These are phyloP conservation scores for Lasiurus borealis DNA, from an alignment of 2,113 vertebrate species.

Conservation along the genomic window DNA sequence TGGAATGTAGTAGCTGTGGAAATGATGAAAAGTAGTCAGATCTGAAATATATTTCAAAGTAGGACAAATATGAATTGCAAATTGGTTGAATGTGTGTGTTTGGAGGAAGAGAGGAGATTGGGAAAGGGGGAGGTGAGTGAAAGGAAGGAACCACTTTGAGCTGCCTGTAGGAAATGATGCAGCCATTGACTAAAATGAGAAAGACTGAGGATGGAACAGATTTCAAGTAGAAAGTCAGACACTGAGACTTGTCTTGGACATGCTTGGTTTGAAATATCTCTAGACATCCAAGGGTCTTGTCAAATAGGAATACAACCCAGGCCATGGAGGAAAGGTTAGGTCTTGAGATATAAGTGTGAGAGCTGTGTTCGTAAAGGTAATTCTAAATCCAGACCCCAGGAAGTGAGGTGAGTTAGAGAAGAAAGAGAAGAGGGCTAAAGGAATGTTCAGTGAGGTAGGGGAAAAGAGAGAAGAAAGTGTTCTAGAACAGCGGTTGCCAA, in stretches of 20 bases:
- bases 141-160: neutral
- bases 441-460: neutral
- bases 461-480: neutral
- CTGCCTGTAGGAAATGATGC: neutral
- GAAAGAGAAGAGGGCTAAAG: neutral
- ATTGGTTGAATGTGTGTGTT: neutral
- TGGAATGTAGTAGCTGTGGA: neutral
- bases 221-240: neutral
- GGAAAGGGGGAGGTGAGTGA: neutral
- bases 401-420: neutral
- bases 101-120: neutral
- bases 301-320: neutral
- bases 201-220: neutral
- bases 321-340: neutral
- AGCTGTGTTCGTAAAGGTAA: neutral
- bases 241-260: neutral
- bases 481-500: no score
- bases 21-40: neutral
- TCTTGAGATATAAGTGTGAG: neutral
- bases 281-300: neutral
- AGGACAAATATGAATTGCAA: neutral
- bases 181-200: neutral
- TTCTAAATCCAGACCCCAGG: neutral
- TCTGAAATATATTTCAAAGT: neutral
- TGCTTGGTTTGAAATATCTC: neutral